Percentiles rank a stretch among this genome's conserved stretches.
Conservation (phyloP, 2,113 vertebrate genomes). For the Corapipo altera region DNA sequence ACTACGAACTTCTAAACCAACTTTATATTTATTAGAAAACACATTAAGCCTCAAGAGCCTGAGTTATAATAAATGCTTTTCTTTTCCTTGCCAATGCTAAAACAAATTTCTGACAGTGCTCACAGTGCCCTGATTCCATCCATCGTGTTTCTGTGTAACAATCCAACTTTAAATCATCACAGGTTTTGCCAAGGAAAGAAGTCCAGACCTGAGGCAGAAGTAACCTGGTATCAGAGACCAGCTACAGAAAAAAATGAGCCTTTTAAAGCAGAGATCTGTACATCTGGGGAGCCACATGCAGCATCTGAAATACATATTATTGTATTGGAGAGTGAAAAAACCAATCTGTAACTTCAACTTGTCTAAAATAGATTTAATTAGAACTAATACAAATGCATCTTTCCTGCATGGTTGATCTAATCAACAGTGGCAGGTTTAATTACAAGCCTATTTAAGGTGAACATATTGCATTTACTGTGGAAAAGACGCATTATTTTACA, state of each 20-base stretch:
- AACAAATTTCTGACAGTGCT: neutral
- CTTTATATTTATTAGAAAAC: neutral
- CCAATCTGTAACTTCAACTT: neutral
- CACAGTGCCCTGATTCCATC: neutral
- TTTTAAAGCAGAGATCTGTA: neutral
- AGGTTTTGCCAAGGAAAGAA: neutral
- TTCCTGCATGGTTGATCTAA: constrained; percentile 47
- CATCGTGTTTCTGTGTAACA: neutral
- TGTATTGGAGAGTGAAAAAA: neutral
- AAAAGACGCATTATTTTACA: constrained; percentile 40
- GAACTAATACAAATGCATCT: constrained; percentile 53
- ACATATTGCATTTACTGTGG: constrained; percentile 49
- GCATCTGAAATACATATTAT: neutral
- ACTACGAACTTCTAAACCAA: neutral
- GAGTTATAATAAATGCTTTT: neutral
- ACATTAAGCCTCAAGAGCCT: neutral
- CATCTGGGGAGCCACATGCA: neutral
- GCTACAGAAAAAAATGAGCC: neutral
- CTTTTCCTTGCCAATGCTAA: neutral
- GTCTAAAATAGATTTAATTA: constrained; percentile 38
- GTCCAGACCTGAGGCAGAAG: neutral
- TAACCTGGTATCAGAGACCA: neutral
- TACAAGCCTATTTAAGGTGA: constrained; percentile 56
- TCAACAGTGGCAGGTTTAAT: constrained; percentile 61
- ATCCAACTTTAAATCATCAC: neutral